Evolutionary conservation across 64 coral and sea anemone species (phyloP).

Genomic region (Dendrophyllia cribrosa): DNA sequence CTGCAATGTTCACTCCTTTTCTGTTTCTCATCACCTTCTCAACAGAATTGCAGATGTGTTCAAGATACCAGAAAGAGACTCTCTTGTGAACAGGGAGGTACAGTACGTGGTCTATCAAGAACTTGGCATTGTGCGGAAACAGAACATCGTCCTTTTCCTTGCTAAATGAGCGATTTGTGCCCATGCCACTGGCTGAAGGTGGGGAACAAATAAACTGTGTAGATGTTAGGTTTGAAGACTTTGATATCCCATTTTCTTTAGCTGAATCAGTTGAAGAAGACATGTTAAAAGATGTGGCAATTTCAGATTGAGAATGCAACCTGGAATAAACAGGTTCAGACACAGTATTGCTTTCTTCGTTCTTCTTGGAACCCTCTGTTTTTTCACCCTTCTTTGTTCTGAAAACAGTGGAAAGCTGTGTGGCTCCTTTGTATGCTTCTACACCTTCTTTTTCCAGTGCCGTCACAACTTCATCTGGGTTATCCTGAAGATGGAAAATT

Average conservation of each 20-base stretch:
- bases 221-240: background rate
- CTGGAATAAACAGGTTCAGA: background rate
- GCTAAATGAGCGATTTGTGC: background rate
- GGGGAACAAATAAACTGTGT: background rate
- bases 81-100: constrained; percentile 74
- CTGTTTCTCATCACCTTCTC: constrained; percentile 76
- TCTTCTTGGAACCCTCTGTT: background rate
- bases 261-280: background rate
- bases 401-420: constrained; percentile 87
- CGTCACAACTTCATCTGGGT: constrained; percentile 82
- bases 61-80: constrained; percentile 59
- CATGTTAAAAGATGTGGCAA: background rate
- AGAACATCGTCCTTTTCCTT: constrained; percentile 62
- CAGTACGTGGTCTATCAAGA: constrained; percentile 70
- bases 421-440: constrained; percentile 88
- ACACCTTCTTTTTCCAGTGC: constrained; percentile 93
- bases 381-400: constrained; percentile 14
- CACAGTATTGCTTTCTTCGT: background rate
- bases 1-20: constrained; percentile 42
- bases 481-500: constrained; percentile 55
- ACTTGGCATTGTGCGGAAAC: constrained; percentile 77
- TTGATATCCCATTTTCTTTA: background rate
- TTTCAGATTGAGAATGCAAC: background rate
- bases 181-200: background rate
- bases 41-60: constrained; percentile 58